Conservation (phyloP, 92 coral and sea anemone species). For the Epizoanthus rinbou region DNA sequence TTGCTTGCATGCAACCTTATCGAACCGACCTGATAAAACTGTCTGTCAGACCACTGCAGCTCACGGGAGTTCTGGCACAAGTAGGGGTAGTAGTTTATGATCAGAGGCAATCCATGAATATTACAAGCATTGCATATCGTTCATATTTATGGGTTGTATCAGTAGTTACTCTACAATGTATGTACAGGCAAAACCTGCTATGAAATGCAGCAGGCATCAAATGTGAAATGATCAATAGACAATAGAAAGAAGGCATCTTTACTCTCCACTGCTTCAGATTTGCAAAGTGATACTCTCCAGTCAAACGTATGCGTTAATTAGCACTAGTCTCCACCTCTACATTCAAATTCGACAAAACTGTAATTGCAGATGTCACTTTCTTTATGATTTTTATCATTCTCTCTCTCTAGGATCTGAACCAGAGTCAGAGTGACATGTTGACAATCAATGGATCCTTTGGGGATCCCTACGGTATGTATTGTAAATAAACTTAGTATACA, state of each 20-base stretch:
- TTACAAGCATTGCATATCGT: too few species aligned
- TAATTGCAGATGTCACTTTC: neutral
- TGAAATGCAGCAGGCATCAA: conserved; percentile 1
- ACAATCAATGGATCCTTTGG: conserved; percentile 70
- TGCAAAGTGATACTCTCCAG: too few species aligned
- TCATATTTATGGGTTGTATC: too few species aligned
- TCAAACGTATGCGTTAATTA: too few species aligned
- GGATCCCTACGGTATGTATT: conserved; percentile 62
- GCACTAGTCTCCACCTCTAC: too few species aligned
- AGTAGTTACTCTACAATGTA: neutral
- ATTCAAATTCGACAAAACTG: neutral
- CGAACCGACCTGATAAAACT: too few species aligned
- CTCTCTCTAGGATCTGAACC: conserved; percentile 41
- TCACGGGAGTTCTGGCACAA: neutral
- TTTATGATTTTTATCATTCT: neutral
- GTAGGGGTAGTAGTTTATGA: too few species aligned
- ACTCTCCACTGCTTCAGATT: too few species aligned
- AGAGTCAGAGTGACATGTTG: conserved; percentile 65
- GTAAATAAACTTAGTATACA: neutral
- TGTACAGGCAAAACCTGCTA: neutral
- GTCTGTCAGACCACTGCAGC: too few species aligned
- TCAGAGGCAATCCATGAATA: too few species aligned
- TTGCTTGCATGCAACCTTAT: neutral
- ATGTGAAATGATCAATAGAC: too few species aligned
- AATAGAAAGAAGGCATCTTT: neutral